Evolutionary conservation across 2,888 invertebrate genomes (phyloP).

Genomic region (Lysandra coridon): DNA sequence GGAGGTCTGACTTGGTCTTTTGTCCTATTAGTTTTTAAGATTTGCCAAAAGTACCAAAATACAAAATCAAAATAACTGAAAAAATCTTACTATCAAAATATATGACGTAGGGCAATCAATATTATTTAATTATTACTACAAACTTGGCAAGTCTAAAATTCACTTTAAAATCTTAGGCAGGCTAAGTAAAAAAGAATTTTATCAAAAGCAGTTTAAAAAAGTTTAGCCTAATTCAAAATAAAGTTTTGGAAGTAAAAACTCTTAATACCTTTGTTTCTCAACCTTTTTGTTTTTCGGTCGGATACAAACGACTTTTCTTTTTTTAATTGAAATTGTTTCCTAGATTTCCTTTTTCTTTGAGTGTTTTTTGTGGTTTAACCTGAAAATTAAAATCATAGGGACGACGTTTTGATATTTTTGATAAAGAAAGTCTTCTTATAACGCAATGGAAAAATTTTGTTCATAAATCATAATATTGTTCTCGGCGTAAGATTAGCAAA

Average conservation of each 20-base stretch:
- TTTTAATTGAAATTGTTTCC: constrained; percentile 16
- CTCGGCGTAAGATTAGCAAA: neutral
- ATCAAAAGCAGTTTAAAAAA: constrained; percentile 9
- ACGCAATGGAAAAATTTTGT: neutral
- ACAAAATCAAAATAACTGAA: too few relatives aligned
- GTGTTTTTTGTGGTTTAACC: neutral
- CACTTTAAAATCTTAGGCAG: neutral
- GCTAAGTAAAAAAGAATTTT: neutral
- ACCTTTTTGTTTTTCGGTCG: constrained; percentile 21
- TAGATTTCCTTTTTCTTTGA: neutral
- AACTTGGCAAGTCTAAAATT: neutral
- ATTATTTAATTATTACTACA: too few relatives aligned
- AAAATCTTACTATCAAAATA: neutral
- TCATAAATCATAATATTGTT: neutral
- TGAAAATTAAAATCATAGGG: neutral
- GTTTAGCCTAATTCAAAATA: neutral
- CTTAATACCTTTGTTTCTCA: constrained; percentile 18
- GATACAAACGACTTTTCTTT: constrained; percentile 22
- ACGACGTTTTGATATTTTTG: neutral
- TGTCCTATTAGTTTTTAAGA: neutral
- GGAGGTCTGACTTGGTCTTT: neutral
- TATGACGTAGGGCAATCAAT: too few relatives aligned
- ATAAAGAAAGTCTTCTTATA: neutral
- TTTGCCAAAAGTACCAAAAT: neutral
- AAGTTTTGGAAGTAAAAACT: constrained; percentile 6